These are phyloP conservation scores for Osmerus mordax DNA, from an alignment of 2,113 vertebrate genomes.

Conservation along the genomic window DNA sequence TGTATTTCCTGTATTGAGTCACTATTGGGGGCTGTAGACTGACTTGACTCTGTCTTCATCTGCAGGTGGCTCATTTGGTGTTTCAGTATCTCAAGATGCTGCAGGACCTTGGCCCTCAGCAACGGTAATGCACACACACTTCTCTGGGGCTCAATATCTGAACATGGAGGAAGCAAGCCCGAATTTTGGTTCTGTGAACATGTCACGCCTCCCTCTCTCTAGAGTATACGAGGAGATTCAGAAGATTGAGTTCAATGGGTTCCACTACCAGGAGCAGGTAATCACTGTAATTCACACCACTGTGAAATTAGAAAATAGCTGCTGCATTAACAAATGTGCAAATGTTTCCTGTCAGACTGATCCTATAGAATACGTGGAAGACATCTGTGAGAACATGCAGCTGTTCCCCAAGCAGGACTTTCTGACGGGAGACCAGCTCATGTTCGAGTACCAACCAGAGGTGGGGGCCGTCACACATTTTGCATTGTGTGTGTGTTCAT, in stretches of 20 bases:
- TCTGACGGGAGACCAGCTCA: slow-evolving; percentile 84
- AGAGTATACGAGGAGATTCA: slow-evolving; percentile 90
- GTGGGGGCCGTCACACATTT: too few relatives aligned
- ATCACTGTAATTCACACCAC: neutral
- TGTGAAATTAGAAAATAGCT: neutral
- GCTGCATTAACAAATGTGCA: too few relatives aligned
- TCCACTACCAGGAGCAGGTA: slow-evolving; percentile 86
- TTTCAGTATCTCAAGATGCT: slow-evolving; percentile 91
- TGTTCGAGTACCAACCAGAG: slow-evolving; percentile 73
- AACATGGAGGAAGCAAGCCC: too few relatives aligned
- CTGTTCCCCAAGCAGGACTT: slow-evolving; percentile 82
- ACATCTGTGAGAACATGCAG: slow-evolving; percentile 89
- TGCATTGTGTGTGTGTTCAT: too few relatives aligned
- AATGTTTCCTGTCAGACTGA: slow-evolving; percentile 73
- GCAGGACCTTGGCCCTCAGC: slow-evolving; percentile 78
- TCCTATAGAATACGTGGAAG: slow-evolving; percentile 85
- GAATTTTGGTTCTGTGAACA: too few relatives aligned
- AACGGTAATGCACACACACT: slow-evolving; percentile 25
- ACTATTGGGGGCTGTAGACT: too few relatives aligned
- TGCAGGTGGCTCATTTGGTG: slow-evolving; percentile 82
- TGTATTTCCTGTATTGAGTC: too few relatives aligned
- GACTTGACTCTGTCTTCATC: too few relatives aligned
- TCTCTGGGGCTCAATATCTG: too few relatives aligned
- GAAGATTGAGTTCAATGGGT: slow-evolving; percentile 87
- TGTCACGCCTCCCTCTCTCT: too few relatives aligned